These are phyloP conservation scores for Netelia melanura DNA, from an alignment of 2,888 invertebrate species.

Conservation along the genomic window DNA sequence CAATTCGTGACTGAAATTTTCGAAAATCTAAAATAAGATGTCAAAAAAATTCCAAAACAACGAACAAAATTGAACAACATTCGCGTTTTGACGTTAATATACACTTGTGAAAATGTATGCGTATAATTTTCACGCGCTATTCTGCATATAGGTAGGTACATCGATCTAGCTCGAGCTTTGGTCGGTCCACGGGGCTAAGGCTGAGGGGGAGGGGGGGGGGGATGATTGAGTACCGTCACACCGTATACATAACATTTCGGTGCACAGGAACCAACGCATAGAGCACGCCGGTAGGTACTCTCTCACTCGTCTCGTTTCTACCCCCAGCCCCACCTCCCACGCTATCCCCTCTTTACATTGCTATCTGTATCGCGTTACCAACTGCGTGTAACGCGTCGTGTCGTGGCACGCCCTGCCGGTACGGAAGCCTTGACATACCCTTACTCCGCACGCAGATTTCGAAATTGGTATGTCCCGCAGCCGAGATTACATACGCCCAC, in stretches of 20 bases:
- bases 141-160: not conserved
- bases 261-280: no score
- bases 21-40: no score
- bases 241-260: no score
- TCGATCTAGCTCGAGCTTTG: not conserved
- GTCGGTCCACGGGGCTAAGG: not conserved
- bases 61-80: not conserved
- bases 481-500: constrained; percentile 68
- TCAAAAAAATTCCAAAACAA: no score
- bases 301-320: not conserved
- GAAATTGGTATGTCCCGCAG: constrained; percentile 66
- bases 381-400: constrained; percentile 66
- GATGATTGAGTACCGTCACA: no score
- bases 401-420: constrained; percentile 64
- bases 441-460: constrained; percentile 54
- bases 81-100: not conserved
- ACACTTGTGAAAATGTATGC: not conserved
- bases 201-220: not conserved
- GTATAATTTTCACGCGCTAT: not conserved
- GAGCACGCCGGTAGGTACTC: no score
- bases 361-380: constrained; percentile 63
- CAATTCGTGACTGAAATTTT: no score
- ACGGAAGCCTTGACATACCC: constrained; percentile 61
- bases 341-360: not conserved
- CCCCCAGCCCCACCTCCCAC: not conserved